Conservation (phyloP, 2,797 vertebrate species). For the Mustela erminea region DNA sequence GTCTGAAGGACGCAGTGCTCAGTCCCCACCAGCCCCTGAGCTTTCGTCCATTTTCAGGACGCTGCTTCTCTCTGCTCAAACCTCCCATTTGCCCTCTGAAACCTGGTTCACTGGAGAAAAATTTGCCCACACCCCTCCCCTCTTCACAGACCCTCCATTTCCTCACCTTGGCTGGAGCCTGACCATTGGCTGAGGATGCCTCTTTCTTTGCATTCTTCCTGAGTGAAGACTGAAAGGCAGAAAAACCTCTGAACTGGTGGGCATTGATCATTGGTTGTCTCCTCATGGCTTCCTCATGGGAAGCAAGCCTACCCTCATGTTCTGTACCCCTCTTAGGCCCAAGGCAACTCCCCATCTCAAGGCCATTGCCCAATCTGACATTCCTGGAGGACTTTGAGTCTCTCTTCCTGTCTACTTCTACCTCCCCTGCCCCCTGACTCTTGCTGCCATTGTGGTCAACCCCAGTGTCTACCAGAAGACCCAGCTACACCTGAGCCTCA, state of each 20-base stretch:
- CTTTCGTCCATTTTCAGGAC: neutral
- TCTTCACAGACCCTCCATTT: neutral
- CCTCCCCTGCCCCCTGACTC: neutral
- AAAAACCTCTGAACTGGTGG: neutral
- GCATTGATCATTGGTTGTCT: neutral
- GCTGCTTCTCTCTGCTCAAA: neutral
- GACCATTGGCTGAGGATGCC: neutral
- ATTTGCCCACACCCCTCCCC: neutral
- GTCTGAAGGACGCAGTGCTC: neutral
- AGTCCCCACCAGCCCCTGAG: neutral
- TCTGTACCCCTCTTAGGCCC: neutral
- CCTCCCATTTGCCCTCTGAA: neutral
- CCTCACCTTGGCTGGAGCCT: neutral
- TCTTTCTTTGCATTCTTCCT: neutral
- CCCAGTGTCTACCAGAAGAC: neutral
- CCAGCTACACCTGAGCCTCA: neutral
- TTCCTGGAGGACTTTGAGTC: neutral
- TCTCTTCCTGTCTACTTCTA: neutral
- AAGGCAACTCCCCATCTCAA: neutral
- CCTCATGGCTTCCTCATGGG: neutral
- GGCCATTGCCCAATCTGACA: neutral
- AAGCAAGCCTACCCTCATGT: neutral
- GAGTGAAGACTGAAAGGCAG: neutral
- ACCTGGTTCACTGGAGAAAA: neutral
- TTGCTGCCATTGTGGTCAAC: neutral